Conservation (phyloP, 2,888 invertebrate species). For the Nomada flava region DNA sequence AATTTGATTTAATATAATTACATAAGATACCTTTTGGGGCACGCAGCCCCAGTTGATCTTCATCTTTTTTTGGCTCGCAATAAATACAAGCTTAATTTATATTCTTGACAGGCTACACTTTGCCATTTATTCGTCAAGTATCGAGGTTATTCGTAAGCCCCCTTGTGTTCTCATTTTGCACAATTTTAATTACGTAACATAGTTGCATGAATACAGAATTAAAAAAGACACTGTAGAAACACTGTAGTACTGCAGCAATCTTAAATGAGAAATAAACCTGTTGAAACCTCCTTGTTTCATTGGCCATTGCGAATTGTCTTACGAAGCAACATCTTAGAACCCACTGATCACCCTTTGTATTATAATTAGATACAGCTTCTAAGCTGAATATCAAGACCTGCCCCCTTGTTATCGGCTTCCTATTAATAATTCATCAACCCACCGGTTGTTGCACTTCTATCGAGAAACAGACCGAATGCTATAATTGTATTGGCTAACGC, state of each 20-base stretch:
- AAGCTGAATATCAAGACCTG: slow-evolving; percentile 2
- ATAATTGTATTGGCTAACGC: slow-evolving; percentile 10
- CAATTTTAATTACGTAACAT: not conserved
- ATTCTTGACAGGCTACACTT: not conserved
- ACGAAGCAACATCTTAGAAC: not conserved
- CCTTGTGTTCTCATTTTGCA: not conserved
- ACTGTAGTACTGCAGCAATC: too few relatives aligned
- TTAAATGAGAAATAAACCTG: not conserved
- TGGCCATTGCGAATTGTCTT: not conserved
- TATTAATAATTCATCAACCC: slow-evolving; percentile 37
- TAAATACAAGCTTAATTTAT: not conserved
- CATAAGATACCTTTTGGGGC: too few relatives aligned
- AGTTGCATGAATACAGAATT: not conserved
- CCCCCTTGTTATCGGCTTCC: slow-evolving; percentile 13
- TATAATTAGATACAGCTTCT: slow-evolving; percentile 12
- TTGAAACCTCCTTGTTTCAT: not conserved
- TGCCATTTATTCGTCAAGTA: not conserved
- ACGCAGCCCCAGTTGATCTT: not conserved
- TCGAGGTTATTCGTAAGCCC: not conserved
- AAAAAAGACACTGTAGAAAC: not conserved
- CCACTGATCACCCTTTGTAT: slow-evolving; percentile 7
- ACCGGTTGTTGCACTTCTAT: slow-evolving; percentile 1
- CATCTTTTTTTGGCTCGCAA: not conserved
- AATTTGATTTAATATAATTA: too few relatives aligned
- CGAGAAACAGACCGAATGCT: not conserved